Conservation (phyloP, 2,888 invertebrate species). For the Papilio demoleus region DNA sequence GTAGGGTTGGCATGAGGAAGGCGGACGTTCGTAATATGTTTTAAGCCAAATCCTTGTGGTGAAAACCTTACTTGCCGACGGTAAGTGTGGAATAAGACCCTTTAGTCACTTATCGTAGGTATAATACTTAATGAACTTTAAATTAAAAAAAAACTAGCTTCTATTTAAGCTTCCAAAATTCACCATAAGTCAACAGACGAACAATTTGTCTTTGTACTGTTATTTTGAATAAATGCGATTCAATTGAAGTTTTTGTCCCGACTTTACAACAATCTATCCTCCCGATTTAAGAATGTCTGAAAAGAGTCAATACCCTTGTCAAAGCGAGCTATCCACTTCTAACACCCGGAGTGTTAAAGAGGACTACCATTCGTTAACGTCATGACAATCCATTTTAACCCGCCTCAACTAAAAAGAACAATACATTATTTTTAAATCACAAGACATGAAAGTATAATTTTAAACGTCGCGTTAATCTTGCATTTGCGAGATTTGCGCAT, state of each 20-base stretch:
- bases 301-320: conserved; percentile 5
- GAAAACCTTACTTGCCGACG: too few relatives aligned
- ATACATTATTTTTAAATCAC: not conserved
- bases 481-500: too few relatives aligned
- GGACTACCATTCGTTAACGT: not conserved
- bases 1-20: too few relatives aligned
- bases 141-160: not conserved
- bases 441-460: not conserved
- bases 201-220: not conserved
- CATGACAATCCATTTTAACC: not conserved
- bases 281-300: not conserved
- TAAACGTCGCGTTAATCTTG: too few relatives aligned
- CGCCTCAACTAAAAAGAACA: not conserved
- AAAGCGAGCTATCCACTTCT: not conserved
- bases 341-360: not conserved
- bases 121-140: not conserved
- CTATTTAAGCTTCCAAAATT: not conserved
- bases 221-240: not conserved
- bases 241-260: not conserved
- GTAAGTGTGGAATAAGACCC: too few relatives aligned
- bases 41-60: too few relatives aligned
- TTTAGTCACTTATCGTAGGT: too few relatives aligned
- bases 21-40: too few relatives aligned
- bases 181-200: not conserved
- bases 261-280: conserved; percentile 2